Conservation (phyloP, 2,113 vertebrate species). For the Triplophysa rosa region DNA sequence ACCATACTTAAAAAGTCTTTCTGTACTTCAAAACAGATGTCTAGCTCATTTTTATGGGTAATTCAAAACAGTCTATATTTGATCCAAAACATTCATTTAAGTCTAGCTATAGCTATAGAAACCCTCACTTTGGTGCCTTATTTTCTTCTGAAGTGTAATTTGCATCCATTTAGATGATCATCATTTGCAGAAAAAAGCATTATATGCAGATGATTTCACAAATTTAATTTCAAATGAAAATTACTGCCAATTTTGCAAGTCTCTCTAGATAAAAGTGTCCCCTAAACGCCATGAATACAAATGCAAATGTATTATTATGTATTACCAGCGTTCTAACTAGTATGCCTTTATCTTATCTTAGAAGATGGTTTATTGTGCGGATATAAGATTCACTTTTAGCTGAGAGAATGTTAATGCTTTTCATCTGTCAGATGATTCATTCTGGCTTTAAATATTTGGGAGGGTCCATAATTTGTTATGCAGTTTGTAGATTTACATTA, state of each 20-base stretch:
- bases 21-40: constrained; percentile 15
- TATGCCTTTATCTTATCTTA: neutral
- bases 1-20: neutral
- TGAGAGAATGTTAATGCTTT: neutral
- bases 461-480: neutral
- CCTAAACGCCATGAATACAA: constrained; percentile 5
- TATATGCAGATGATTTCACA: constrained; percentile 36
- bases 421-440: neutral
- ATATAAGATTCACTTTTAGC: neutral
- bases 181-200: constrained; percentile 23
- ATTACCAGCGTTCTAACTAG: neutral
- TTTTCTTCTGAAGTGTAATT: constrained; percentile 17
- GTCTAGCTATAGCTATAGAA: constrained; percentile 13
- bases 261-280: neutral
- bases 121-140: neutral
- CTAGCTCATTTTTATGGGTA: constrained; percentile 13
- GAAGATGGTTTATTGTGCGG: neutral
- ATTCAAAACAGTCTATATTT: neutral
- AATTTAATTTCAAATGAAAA: neutral
- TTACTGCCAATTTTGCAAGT: neutral
- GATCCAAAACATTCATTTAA: constrained; percentile 9
- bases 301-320: neutral
- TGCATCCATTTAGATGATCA: constrained; percentile 20
- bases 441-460: neutral
- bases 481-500: neutral